phyloP scores from a whole-genome alignment of 2,888 invertebrate genomes.

The Drosophila engyochracea region DNA sequence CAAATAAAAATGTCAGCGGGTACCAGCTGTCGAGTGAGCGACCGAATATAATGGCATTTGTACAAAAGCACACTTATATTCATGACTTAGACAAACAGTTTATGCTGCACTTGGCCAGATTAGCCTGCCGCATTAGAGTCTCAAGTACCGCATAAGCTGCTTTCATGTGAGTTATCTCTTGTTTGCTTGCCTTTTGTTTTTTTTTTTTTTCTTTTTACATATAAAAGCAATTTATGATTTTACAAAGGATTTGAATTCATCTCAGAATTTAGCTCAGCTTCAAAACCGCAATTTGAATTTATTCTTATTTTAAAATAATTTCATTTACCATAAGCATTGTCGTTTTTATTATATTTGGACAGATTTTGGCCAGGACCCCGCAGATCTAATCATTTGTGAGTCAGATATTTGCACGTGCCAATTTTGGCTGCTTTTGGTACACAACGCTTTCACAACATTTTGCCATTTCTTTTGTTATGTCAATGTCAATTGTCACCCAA shows the following conservation, averaged over 20 bases:
- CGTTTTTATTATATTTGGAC: background rate
- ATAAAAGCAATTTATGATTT: constrained; percentile 24
- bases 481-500: constrained; percentile 40
- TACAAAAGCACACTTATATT: constrained; percentile 9
- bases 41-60: constrained; percentile 23
- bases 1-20: constrained; percentile 54
- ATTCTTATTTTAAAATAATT: background rate
- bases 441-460: constrained; percentile 14
- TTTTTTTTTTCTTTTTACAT: background rate
- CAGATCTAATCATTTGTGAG: background rate
- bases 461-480: constrained; percentile 25
- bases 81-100: constrained; percentile 46
- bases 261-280: background rate
- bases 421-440: constrained; percentile 37
- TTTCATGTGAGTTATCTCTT: constrained; percentile 37
- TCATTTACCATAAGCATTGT: background rate
- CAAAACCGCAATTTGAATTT: background rate
- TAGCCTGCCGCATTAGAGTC: constrained; percentile 21
- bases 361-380: background rate
- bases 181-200: background rate
- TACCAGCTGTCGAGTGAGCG: constrained; percentile 20
- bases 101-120: constrained; percentile 43
- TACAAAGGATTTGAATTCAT: background rate
- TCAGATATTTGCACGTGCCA: constrained; percentile 50
- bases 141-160: constrained; percentile 26